A percentile compares a stretch with the other conserved stretches of the same genome.
Evolutionary conservation across 2,797 vertebrate species (phyloP).

Genomic region (Galagoides demidoff): DNA sequence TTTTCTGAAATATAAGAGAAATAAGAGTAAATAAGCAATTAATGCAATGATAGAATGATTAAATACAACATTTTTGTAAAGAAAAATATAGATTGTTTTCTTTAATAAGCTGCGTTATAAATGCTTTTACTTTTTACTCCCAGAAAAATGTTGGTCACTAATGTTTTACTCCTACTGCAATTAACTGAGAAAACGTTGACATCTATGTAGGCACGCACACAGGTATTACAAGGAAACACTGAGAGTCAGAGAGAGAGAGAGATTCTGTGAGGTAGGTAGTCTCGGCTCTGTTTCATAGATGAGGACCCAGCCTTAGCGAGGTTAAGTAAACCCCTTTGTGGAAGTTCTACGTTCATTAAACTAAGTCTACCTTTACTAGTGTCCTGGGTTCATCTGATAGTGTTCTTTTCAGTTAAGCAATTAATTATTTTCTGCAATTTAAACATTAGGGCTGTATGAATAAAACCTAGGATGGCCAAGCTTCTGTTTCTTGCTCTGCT

Average conservation of each 20-base stretch:
- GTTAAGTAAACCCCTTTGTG: background rate
- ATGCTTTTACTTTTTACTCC: background rate
- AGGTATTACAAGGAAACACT: background rate
- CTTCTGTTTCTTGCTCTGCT: background rate
- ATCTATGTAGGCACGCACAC: background rate
- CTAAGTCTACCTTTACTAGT: background rate
- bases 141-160: background rate
- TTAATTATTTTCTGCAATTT: background rate
- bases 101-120: background rate
- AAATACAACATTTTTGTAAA: background rate
- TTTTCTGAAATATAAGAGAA: background rate
- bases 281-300: background rate
- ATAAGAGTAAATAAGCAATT: background rate
- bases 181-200: background rate
- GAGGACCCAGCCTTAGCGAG: background rate
- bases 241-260: rapidly evolving
- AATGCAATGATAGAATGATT: background rate
- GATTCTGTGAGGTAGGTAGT: background rate
- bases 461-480: background rate
- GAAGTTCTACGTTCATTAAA: background rate
- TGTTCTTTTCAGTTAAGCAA: background rate
- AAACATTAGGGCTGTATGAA: background rate
- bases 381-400: background rate
- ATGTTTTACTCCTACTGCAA: background rate
- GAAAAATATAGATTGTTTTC: background rate